Evolutionary conservation across 2,797 vertebrate species (phyloP).

Genomic region (Pelochelys cantorii): DNA sequence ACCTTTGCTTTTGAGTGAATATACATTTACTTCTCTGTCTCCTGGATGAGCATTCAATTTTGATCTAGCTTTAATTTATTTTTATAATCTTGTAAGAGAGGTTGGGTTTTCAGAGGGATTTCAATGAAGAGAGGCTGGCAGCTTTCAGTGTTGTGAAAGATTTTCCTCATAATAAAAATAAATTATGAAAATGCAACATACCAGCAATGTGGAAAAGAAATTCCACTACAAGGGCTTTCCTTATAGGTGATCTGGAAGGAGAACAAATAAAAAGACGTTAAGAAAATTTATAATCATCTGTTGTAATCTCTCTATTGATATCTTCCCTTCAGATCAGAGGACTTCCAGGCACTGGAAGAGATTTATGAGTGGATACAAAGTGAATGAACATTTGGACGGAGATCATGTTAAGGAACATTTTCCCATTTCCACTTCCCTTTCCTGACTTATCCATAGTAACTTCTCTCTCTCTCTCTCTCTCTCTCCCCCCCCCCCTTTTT

Average conservation of each 20-base stretch:
- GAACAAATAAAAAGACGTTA: not conserved
- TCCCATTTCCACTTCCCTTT: not conserved
- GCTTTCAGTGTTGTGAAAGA: not conserved
- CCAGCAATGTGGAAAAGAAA: not conserved
- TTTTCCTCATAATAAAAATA: not conserved
- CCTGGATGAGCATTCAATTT: not conserved
- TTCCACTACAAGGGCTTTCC: not conserved
- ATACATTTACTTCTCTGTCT: not conserved
- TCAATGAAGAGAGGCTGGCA: not conserved
- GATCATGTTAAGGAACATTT: not conserved
- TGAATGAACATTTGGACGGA: not conserved
- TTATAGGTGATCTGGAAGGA: not conserved
- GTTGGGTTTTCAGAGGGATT: not conserved
- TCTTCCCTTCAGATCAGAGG: not conserved
- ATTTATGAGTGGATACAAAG: accelerated
- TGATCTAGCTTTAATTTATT: not conserved
- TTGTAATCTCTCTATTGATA: not conserved
- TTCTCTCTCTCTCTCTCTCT: accelerated
- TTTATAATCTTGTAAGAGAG: not conserved
- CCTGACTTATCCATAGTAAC: not conserved
- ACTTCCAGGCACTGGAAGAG: not conserved
- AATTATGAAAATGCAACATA: not conserved
- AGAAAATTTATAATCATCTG: not conserved
- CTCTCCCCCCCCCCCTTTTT: not conserved
- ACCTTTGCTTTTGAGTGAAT: not conserved